phyloP scores from a whole-genome alignment of 2,113 vertebrate genomes.

The Trichechus manatus region DNA sequence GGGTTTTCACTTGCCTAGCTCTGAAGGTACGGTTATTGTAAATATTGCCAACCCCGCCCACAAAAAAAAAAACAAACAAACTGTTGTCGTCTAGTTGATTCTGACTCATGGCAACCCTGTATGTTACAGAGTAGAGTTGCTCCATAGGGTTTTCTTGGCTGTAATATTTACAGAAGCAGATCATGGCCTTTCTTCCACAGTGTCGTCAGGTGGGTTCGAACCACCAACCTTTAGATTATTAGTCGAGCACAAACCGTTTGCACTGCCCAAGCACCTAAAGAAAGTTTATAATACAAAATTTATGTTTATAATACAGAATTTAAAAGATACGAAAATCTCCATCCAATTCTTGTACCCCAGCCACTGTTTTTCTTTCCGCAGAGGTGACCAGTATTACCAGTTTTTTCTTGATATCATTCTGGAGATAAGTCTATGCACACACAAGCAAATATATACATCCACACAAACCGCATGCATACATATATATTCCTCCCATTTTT shows the following conservation, averaged over 20 bases:
- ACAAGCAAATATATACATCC: not conserved
- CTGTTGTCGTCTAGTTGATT: not conserved
- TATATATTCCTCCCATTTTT: not conserved
- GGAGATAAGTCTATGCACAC: not conserved
- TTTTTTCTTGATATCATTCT: too few relatives aligned
- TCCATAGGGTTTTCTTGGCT: not conserved
- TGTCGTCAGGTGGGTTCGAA: not conserved
- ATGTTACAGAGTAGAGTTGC: not conserved
- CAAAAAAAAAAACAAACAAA: too few relatives aligned
- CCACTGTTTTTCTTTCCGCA: not conserved
- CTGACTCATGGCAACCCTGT: not conserved
- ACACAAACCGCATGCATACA: accelerated
- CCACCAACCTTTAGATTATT: not conserved
- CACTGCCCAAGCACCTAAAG: not conserved
- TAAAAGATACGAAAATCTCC: not conserved
- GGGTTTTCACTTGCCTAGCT: slow-evolving; percentile 7
- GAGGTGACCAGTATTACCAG: not conserved
- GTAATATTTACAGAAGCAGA: not conserved
- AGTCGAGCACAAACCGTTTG: not conserved
- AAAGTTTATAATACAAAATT: not conserved
- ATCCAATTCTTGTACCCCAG: not conserved
- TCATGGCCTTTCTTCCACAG: not conserved
- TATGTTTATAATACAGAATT: not conserved
- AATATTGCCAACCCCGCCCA: not conserved
- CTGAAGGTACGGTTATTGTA: slow-evolving; percentile 11